These are phyloP conservation scores for Philopotamus ludificatus DNA, from an alignment of 1,140 invertebrate species.

Conservation along the genomic window DNA sequence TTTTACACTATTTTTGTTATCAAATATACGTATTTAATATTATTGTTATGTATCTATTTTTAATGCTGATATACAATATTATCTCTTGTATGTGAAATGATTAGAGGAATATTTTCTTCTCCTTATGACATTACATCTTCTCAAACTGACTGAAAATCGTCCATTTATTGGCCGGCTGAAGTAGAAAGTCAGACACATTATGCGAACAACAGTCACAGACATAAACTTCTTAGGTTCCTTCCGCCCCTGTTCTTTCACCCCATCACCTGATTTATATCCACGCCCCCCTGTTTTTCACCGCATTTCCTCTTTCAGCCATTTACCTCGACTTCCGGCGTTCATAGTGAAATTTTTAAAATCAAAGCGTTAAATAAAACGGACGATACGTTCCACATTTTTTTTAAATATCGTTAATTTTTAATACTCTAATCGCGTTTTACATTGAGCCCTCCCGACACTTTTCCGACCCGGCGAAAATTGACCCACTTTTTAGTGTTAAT, in stretches of 20 bases:
- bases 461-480: neutral
- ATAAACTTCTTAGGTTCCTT: slow-evolving; percentile 21
- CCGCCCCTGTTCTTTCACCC: slow-evolving; percentile 1
- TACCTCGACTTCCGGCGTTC: neutral
- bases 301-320: neutral
- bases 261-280: slow-evolving; percentile 12
- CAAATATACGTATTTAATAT: too few relatives aligned
- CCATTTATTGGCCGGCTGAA: neutral
- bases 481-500: neutral
- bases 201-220: slow-evolving; percentile 11
- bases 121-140: too few relatives aligned
- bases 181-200: slow-evolving; percentile 18
- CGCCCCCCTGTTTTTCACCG: slow-evolving; percentile 1
- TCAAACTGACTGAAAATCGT: too few relatives aligned
- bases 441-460: neutral
- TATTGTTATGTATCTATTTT: too few relatives aligned
- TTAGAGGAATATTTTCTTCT: too few relatives aligned
- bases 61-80: too few relatives aligned
- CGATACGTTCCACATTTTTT: neutral
- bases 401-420: too few relatives aligned
- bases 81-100: too few relatives aligned
- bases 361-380: neutral
- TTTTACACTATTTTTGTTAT: too few relatives aligned
- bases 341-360: too few relatives aligned
- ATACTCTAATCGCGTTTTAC: too few relatives aligned